Evolutionary conservation across 2,797 vertebrate genomes (phyloP), one percentile per base, ranked within the genome.

Genomic region (Calcarius lapponicus): DNA sequence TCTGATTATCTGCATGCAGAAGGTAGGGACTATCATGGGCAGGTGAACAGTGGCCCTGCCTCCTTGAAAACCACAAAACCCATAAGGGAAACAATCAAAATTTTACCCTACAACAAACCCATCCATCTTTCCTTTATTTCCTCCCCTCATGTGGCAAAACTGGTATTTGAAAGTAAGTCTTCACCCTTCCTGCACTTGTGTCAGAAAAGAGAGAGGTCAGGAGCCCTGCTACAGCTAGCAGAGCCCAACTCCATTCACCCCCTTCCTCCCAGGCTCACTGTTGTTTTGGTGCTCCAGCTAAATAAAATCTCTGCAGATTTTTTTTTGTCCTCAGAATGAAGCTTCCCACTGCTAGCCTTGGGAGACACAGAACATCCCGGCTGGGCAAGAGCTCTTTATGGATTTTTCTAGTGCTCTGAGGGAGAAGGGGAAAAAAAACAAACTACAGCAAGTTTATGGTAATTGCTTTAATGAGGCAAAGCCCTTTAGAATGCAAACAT

Each of bases 401-500:
- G 88, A 70, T 97, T 82, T 94, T 95, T 97, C 95, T 96, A 94
- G 96, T 82, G 87, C 95, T 95, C 91, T 66, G 95, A 93, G 94
- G 78, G 89, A 82, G 91, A 95, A 97, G 26, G 43, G 34, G 4
- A 13, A 70, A 92, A 96, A 92, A 91, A 86, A 25, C 70, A 88
- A 97, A 96, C 97, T 97, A 86, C 81, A 78, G 83, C 94, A 94
- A 85, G 94, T 95, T 93, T 95, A 93, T 61, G 28, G 94, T 97
- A 97, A 98, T 98, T 97, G 96, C 97, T 98, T 98, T 98, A 98
- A 98, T 98, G 97, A 96, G 95, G 94, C 92, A 96, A 96, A 97
- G 91, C 85, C 97, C 95, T 97, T 98, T 97, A 94, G 97, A 97
- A 97, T 97, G 97, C 96, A 97, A 97, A 97, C 97, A 97, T 11